phyloP scores from a whole-genome alignment of 2,888 invertebrate genomes.

The Luperina nickerlii region DNA sequence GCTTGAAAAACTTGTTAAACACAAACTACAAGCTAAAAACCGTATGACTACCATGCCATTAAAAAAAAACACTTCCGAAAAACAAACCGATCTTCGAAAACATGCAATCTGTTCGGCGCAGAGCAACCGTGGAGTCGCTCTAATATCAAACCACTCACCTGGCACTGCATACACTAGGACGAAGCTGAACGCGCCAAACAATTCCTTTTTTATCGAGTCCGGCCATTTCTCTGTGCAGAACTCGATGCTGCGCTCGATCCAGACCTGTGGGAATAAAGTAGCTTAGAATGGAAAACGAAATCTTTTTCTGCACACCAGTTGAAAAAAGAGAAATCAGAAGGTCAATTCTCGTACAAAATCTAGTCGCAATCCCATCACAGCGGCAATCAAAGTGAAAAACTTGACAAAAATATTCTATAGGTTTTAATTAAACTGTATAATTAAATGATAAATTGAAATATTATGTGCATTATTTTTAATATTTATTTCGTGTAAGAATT shows the following conservation, averaged over 20 bases:
- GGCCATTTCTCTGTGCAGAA: slow-evolving; percentile 93
- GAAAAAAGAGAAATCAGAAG: not conserved
- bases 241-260: slow-evolving; percentile 84
- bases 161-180: slow-evolving; percentile 94
- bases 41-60: not conserved
- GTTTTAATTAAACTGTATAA: not conserved
- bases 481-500: not conserved
- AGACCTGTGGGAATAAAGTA: slow-evolving; percentile 72
- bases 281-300: slow-evolving; percentile 10
- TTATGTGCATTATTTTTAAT: not conserved
- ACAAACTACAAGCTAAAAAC: not conserved
- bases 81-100: not conserved
- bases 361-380: not conserved
- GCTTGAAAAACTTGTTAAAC: not conserved
- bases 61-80: not conserved
- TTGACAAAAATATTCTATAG: not conserved
- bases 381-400: no score
- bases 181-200: slow-evolving; percentile 93
- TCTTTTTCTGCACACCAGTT: not conserved
- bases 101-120: slow-evolving; percentile 6
- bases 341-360: not conserved
- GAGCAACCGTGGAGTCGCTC: not conserved
- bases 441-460: not conserved
- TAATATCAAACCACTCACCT: slow-evolving; percentile 85
- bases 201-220: slow-evolving; percentile 88